Base-by-base conservation (phyloP, 2,797 vertebrate genomes). In the Leptoclinus maculatus region DNA sequence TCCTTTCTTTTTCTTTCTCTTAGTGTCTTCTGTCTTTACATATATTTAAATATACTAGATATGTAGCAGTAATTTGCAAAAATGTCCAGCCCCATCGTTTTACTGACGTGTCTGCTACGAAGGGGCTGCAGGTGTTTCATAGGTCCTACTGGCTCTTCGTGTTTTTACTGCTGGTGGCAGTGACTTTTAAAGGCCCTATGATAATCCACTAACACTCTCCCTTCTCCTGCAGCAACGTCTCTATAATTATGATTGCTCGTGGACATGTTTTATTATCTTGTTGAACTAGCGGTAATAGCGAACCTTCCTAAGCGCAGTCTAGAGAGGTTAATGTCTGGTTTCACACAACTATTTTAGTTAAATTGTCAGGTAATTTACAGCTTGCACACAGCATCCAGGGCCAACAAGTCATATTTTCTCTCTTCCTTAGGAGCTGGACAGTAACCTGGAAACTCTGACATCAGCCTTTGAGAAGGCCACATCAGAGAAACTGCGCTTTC, bases 401-500 rank as follows among this genome's bases (percentile, higher is more conserved):
- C 17, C 36, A 41, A 41, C 12, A 7, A 25, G 11, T 54, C n/a
- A 88, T 92, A 90, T 90, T 91, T 94, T 94, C 5, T 56, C 14
- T 59, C 49, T 72, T 34, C 32, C n/a, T 56, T 45, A 98, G 97
- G 97, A 97, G 93, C 90, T 97, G 93, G 96, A 96, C 93, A 88
- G 89, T 83, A 97, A 95, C 94, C 95, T 98, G 94, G 97, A 98
- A 89, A 95, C 92, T 84, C 93, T 97, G 85, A 95, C 95, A 72
- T 83, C 89, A 69, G 95, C 93, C 16, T 98, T 96, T 93, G 94
- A 96, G 92, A 97, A 92, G 87, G 96, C 97, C 86, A 96, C 96
- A 75, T 95, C 96, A 76, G 97, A 98, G 94, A 97, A 97, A 94
- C 94, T 98, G 80, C 88, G 93, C 90, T 97, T 97, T 94, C 96